Conservation (phyloP, 2,797 vertebrate genomes). For the Gambelia wislizenii region DNA sequence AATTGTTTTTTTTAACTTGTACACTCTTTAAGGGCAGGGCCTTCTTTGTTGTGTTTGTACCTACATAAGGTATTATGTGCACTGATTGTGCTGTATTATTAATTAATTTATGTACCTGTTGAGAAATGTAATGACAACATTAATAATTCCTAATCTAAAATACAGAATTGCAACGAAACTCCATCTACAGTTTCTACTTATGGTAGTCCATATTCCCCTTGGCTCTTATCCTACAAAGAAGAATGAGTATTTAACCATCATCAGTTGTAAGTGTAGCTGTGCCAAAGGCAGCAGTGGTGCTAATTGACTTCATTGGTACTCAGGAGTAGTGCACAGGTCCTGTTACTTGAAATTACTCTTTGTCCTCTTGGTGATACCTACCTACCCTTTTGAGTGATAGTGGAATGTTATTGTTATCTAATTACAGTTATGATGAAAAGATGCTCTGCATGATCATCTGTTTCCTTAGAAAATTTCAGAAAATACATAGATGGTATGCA, state of each 20-base stretch:
- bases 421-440: too few relatives aligned
- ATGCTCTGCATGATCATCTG: too few relatives aligned
- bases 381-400: too few relatives aligned
- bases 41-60: neutral
- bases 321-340: neutral
- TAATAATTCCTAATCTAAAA: neutral
- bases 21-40: neutral
- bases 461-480: too few relatives aligned
- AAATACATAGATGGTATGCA: too few relatives aligned
- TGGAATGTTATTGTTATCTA: too few relatives aligned
- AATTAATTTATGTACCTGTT: neutral
- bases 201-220: neutral
- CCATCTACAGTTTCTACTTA: neutral
- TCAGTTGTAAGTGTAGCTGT: neutral
- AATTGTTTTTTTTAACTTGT: neutral
- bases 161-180: neutral
- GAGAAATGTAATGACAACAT: neutral
- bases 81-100: neutral
- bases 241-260: neutral
- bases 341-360: neutral
- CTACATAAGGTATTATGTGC: neutral
- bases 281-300: neutral
- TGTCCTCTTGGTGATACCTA: neutral
- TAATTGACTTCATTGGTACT: neutral
- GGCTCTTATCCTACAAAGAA: neutral